Evolutionary conservation across 1,140 invertebrate genomes (phyloP).

Genomic region (Sminthurides bifidus): DNA sequence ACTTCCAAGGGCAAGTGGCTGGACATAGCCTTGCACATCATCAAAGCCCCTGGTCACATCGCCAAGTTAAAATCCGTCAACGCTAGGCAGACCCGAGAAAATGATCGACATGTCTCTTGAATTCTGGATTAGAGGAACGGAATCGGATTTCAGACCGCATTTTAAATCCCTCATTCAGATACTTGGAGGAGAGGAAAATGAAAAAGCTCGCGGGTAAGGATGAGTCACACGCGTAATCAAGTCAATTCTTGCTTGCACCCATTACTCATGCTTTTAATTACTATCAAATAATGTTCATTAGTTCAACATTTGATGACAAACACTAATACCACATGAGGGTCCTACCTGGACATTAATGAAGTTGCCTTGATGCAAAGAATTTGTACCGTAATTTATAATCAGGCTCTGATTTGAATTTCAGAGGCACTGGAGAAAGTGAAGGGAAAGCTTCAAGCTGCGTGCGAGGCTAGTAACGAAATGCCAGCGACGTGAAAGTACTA

Average conservation of each 20-base stretch:
- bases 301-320: too few relatives aligned
- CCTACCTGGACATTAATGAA: too few relatives aligned
- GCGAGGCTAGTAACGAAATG: too few relatives aligned
- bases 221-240: neutral
- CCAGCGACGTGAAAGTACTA: too few relatives aligned
- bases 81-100: slow-evolving; percentile 6
- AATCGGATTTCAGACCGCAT: neutral
- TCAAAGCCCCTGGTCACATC: neutral
- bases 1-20: slow-evolving; percentile 6
- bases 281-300: too few relatives aligned
- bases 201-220: slow-evolving; percentile 4
- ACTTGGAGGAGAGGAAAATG: slow-evolving; percentile 3
- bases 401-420: too few relatives aligned
- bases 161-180: neutral
- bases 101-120: slow-evolving; percentile 5
- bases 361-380: too few relatives aligned
- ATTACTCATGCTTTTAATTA: too few relatives aligned
- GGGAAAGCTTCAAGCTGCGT: too few relatives aligned
- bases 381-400: too few relatives aligned
- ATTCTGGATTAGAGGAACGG: slow-evolving; percentile 1
- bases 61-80: neutral
- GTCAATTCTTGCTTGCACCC: neutral
- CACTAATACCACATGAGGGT: too few relatives aligned
- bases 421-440: too few relatives aligned
- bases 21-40: neutral